Evolutionary conservation across 2,797 vertebrate genomes (phyloP), one percentile per base, ranked within the genome.

Genomic region (Lagorchestes hirsutus): DNA sequence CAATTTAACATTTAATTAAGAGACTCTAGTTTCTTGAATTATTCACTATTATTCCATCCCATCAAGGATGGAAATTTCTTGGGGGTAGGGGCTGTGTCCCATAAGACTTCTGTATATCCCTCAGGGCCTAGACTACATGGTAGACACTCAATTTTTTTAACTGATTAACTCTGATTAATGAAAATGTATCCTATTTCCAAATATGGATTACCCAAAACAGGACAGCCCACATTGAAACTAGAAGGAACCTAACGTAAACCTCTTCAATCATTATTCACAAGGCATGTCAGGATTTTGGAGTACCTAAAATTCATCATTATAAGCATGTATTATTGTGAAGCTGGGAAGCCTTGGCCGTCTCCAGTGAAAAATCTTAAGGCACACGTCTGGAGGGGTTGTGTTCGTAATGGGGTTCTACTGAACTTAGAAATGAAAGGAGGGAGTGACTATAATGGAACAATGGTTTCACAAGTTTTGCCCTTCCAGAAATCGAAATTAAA

Each of bases 321-420:
- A 54, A 82, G 40, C 58, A 62, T n/a, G 56, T 54, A 92, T 90
- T 27, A 92, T 90, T 92, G n/a, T 31, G n/a, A 57, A 59, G 54
- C 55, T 0, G 0, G 90, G 34, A 16, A n/a, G 34, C 16, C 1
- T 0, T 92, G 31, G 54, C 95, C 46, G 94, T 93, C 96, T 94
- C 90, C 93, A 90, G 40, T 95, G 93, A 94, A 34, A 95, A 96
- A 94, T 96, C 91, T 97, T 97, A 97, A 97, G 97, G 98, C 97
- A 97, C 97, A 97, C 97, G 97, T 96, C 94, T 95, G 97, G 95
- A 95, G 97, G 97, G 98, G 97, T 97, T 97, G 98, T 98, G 97
- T 97, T 58, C 96, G 95, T 90, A 55, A 97, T 93, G 94, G 94
- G 96, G 97, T 82, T 98, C 97, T 97, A 97, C 92, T 57, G 93